Conservation (phyloP, 92 coral and sea anemone species). For the Zoanthus solanderi region DNA sequence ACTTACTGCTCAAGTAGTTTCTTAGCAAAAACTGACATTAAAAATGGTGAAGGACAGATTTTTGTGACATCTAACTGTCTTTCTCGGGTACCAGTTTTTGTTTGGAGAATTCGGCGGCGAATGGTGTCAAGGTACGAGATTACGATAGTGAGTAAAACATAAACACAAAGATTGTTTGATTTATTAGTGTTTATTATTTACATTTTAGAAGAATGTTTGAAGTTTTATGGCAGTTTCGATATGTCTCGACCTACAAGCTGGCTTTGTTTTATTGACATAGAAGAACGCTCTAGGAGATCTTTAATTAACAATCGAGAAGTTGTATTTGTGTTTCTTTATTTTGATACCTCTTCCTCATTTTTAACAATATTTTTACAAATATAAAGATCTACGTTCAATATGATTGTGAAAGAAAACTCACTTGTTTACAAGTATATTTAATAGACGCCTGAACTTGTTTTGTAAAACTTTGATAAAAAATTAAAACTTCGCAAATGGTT, state of each 20-base stretch:
- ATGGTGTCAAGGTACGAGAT: conserved; percentile 43
- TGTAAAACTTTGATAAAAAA: neutral
- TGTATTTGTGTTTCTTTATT: neutral
- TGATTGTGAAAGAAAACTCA: neutral
- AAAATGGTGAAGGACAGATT: neutral
- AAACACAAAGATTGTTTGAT: conserved; percentile 29
- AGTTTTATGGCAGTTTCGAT: neutral
- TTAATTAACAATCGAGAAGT: neutral
- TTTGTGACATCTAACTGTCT: neutral
- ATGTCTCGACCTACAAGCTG: neutral
- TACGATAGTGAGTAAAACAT: conserved; percentile 20
- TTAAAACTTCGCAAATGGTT: neutral
- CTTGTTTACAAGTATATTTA: neutral
- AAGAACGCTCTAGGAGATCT: conserved; percentile 1
- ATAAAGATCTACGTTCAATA: neutral
- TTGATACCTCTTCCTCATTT: neutral
- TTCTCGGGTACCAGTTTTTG: conserved; percentile 29
- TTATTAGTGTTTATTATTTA: neutral
- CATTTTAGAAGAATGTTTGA: neutral
- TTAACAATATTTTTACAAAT: neutral
- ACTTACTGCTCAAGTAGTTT: neutral
- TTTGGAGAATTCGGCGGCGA: conserved; percentile 13
- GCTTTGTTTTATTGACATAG: neutral
- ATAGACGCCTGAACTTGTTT: neutral
- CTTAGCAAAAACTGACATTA: neutral